Evolutionary conservation across 2,888 invertebrate species (phyloP).

Genomic region (Gisinianus flammeolus): DNA sequence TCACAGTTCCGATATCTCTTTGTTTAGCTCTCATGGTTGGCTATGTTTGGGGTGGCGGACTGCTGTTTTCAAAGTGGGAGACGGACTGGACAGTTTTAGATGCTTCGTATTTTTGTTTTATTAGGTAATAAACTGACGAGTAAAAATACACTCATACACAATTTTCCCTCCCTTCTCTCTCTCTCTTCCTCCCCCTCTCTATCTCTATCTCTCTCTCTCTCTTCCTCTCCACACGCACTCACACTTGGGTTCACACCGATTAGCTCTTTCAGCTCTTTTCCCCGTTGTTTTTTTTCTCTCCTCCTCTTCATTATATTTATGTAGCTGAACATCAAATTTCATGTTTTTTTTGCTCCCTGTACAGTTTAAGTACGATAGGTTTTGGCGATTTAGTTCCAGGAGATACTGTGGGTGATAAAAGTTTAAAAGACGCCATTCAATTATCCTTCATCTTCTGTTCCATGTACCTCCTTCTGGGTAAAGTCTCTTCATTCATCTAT

Average conservation of each 20-base stretch:
- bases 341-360: conserved; percentile 22
- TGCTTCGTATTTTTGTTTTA: conserved; percentile 71
- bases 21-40: conserved; percentile 83
- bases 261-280: neutral
- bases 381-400: conserved; percentile 62
- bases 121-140: conserved; percentile 60
- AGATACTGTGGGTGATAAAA: conserved; percentile 46
- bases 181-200: conserved; percentile 4
- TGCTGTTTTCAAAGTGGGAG: conserved; percentile 88
- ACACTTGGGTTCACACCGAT: neutral
- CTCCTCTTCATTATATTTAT: too few relatives aligned
- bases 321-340: too few relatives aligned
- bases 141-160: conserved; percentile 38
- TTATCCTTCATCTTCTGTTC: conserved; percentile 57
- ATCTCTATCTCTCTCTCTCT: conserved; percentile 6
- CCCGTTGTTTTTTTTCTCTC: neutral
- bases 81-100: conserved; percentile 85
- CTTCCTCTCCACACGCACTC: too few relatives aligned
- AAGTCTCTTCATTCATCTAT: too few relatives aligned
- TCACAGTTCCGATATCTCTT: conserved; percentile 84
- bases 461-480: conserved; percentile 62
- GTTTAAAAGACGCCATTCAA: conserved; percentile 50
- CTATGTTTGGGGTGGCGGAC: conserved; percentile 87
- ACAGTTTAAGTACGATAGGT: conserved; percentile 63
- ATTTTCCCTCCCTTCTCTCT: conserved; percentile 13